Conservation (phyloP, 2,113 vertebrate species). For the Neodon shergylaensis region DNA sequence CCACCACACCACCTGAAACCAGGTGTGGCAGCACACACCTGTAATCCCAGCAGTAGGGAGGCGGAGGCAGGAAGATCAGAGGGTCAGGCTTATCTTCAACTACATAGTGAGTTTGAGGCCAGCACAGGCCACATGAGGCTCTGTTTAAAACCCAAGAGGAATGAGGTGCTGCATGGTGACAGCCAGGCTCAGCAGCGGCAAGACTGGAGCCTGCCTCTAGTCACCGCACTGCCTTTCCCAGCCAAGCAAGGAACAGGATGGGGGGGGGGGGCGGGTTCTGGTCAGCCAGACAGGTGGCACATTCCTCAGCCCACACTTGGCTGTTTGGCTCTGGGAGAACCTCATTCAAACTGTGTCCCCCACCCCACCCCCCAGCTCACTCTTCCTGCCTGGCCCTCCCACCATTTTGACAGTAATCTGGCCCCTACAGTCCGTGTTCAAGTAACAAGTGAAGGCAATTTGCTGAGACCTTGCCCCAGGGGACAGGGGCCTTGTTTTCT, state of each 20-base stretch:
- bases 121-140: not conserved
- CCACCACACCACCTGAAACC: not conserved
- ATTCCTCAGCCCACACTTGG: not conserved
- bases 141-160: not conserved
- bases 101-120: not conserved
- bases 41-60: not conserved
- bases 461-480: not conserved
- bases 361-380: not conserved
- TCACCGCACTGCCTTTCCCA: not conserved
- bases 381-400: not conserved
- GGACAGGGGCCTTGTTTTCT: slow-evolving; percentile 11
- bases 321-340: not conserved
- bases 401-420: not conserved
- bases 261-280: not conserved
- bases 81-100: not conserved
- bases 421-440: not conserved
- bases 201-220: not conserved
- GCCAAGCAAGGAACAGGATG: not conserved
- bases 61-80: not conserved
- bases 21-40: not conserved
- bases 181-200: not conserved
- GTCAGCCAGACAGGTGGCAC: not conserved
- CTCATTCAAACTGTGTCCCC: not conserved
- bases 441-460: not conserved
- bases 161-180: too few species aligned